phyloP scores from a whole-genome alignment of 2,888 invertebrate genomes.

The Trilocha varians region DNA sequence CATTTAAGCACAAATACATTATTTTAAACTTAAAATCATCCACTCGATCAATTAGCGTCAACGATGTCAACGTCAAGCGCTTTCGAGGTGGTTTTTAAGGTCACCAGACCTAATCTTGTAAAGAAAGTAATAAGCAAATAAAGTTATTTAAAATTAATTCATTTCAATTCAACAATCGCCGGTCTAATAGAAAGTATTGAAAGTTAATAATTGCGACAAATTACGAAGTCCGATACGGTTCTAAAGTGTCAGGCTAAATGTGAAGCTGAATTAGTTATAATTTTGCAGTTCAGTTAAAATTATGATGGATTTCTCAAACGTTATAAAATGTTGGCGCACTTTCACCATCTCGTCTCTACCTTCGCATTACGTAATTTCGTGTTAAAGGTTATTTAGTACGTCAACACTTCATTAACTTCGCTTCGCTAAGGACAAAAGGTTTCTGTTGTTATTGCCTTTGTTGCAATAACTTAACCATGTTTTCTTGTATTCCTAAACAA shows the following conservation, averaged over 20 bases:
- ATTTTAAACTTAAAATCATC: too few relatives aligned
- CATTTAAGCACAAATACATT: too few relatives aligned
- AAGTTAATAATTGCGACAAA: slow-evolving; percentile 8
- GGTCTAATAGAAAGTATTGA: slow-evolving; percentile 7
- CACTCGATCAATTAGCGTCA: too few relatives aligned
- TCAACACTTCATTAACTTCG: slow-evolving; percentile 26
- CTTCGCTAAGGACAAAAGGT: slow-evolving; percentile 25
- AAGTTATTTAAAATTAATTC: slow-evolving; percentile 3
- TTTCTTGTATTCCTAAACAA: neutral
- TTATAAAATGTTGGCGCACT: slow-evolving; percentile 38
- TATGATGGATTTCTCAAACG: slow-evolving; percentile 49
- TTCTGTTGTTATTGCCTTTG: slow-evolving; percentile 9
- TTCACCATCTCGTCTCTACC: slow-evolving; percentile 38
- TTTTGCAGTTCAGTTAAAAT: slow-evolving; percentile 34
- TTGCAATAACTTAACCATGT: slow-evolving; percentile 1
- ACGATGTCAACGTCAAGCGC: too few relatives aligned
- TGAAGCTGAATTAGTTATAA: slow-evolving; percentile 32
- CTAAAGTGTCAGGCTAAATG: slow-evolving; percentile 17
- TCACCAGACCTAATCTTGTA: too few relatives aligned
- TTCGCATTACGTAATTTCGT: slow-evolving; percentile 29
- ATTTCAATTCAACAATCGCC: slow-evolving; percentile 7
- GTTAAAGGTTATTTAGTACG: slow-evolving; percentile 23
- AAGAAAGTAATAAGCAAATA: too few relatives aligned
- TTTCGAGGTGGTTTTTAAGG: too few relatives aligned
- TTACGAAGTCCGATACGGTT: slow-evolving; percentile 17